Evolutionary conservation across 2,797 vertebrate genomes (phyloP).

Genomic region (Poecilia velifera): DNA sequence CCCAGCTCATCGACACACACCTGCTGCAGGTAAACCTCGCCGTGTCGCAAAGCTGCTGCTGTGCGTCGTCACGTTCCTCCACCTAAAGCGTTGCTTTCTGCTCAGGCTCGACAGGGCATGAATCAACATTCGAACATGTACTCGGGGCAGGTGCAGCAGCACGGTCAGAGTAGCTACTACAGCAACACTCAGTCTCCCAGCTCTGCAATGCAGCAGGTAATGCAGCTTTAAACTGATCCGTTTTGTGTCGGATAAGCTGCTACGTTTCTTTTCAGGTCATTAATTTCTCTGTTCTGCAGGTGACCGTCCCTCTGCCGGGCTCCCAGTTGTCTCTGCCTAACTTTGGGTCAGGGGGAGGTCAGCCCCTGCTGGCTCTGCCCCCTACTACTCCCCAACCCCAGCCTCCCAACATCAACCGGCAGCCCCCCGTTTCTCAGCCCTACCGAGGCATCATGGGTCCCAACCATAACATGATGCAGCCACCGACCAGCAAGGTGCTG

Average conservation of each 20-base stretch:
- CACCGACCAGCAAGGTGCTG: constrained; percentile 87
- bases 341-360: constrained; percentile 92
- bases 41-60: not conserved
- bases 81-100: constrained; percentile 14
- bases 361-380: constrained; percentile 92
- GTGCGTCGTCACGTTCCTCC: not conserved
- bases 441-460: constrained; percentile 93
- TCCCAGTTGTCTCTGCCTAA: constrained; percentile 93
- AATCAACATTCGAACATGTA: constrained; percentile 97
- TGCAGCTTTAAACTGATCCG: not conserved
- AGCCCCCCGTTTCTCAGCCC: constrained; percentile 88
- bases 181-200: constrained; percentile 94
- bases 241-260: not conserved
- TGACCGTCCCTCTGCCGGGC: constrained; percentile 91
- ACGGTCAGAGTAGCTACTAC: constrained; percentile 96
- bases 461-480: constrained; percentile 92
- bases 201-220: constrained; percentile 95
- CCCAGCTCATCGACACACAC: constrained; percentile 97
- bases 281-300: constrained; percentile 68
- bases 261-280: not conserved
- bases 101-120: constrained; percentile 92
- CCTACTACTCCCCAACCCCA: constrained; percentile 90
- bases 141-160: constrained; percentile 95
- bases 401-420: constrained; percentile 88
- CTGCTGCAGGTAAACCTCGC: constrained; percentile 87